Base-by-base conservation (phyloP, 2,113 vertebrate species). In the Microcebus tavaratra region DNA sequence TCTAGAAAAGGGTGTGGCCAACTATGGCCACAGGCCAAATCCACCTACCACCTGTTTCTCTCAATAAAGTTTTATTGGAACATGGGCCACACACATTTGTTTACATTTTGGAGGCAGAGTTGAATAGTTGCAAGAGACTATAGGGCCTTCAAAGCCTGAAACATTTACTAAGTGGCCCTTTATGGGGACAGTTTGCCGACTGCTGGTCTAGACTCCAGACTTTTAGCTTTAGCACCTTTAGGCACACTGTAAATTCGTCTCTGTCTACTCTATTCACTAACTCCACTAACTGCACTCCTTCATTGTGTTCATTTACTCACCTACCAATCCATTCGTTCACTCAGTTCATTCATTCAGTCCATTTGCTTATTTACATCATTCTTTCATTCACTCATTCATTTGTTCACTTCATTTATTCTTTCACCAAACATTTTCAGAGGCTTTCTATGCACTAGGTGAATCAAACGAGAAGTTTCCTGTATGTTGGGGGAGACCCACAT, bases 211-310 rank as follows among this genome's bases (percentile, higher is more conserved):
- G 42, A 65, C 20, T 36, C 39, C 15, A 6, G 20, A 7, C 1
- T 36, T 75, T 84, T 2, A 0, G 65, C 65, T 14, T 55, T 21
- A 12, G n/a, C 42, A 29, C 50, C 25, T 0, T 18, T 1, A 9
- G 29, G 39, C 25, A 2, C 4, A 31, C 17, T 0, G 0, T 14
- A 45, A 39, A 13, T 9, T 61, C 45, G 7, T 14, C n/a, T 45
- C 67, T 42, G 2, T 4, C 14, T 15, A 2, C 18, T 53, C 14
- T 15, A 3, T 14, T 53, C 55, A 10, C 50, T 1, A 5, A 8
- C 23, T 70, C 23, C 21, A n/a, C 23, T 70, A 13, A 2, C 36
- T 45, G 12, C 8, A 8, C 25, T 39, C 17, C 2, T 42, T 36
- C 45, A 48, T 39, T 18, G 17, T 2, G 1, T 36, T 48, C 42